Evolutionary conservation across 2,888 invertebrate species (phyloP), one percentile per base, ranked within the genome.

Genomic region (Polylopha cassiicola): DNA sequence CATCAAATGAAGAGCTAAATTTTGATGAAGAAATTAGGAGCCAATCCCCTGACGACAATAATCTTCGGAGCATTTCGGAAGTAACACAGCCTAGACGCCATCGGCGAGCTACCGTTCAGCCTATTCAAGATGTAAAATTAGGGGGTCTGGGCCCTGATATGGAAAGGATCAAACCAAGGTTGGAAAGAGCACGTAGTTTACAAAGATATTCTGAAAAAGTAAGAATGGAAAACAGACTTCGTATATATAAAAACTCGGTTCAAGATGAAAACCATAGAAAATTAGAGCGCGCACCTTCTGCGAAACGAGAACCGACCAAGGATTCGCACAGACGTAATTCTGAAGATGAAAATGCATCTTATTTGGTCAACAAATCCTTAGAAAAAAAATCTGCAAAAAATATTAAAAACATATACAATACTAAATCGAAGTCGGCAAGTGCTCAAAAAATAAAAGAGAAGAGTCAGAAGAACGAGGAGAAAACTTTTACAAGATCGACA

Each of bases 121-220:
- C 73, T 0, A 50, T 66, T 13, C 64, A 63, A 36, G 70, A 64
- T 50, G 48, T 82, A 1, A 80, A 74, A 46, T 48, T 84, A 5
- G 84, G 85, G 17, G 85, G 85, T 0, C 51, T 85, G 13, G 85
- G 85, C 2, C 81, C 85, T 8, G 85, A 85, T 41, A 49, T 77
- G 39, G 80, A 82, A 47, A 69, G 65, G 27, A 80, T 84, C 7
- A 78, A 69, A 48, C 85, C 85, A 9, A 68, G 81, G 41, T 48
- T 84, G 22, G 82, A 84, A 51, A 68, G 85, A 64, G 84, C 85
- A 28, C 65, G 78, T 48, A 82, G 85, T 36, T 65, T 85, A 14
- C 85, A 85, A 55, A 71, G 85, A 48, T 85, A 85, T 55, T 85
- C 85, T 1, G 85, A 85, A 56, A 81, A 73, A 46, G 78, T 85